Evolutionary conservation across 2,113 vertebrate species (phyloP).

Genomic region (Toxostoma redivivum): DNA sequence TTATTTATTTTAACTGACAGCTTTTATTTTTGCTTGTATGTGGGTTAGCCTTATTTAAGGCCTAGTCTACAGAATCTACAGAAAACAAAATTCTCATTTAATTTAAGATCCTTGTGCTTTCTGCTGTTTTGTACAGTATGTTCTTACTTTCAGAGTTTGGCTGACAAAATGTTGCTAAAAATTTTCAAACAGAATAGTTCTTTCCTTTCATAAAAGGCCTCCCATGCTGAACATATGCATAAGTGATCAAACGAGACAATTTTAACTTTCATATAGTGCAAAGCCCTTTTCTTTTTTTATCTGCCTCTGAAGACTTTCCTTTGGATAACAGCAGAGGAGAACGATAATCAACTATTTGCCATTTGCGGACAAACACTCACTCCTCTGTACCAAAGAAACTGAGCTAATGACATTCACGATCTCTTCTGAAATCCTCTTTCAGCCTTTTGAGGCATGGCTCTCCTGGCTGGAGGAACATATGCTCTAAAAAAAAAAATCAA

Average conservation of each 20-base stretch:
- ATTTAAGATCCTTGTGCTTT: background rate
- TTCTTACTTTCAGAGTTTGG: background rate
- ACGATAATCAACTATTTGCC: background rate
- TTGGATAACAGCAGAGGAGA: background rate
- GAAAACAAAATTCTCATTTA: background rate
- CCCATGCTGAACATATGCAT: background rate
- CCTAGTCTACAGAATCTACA: background rate
- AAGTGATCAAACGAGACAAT: background rate
- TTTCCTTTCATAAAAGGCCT: background rate
- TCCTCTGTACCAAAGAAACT: background rate
- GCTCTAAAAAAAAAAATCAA: background rate
- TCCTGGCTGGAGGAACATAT: background rate
- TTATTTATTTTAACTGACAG: background rate
- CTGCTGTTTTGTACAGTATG: background rate
- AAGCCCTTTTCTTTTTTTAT: background rate
- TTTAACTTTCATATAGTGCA: background rate
- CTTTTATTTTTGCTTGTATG: background rate
- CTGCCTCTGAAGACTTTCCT: background rate
- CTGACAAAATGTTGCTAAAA: background rate
- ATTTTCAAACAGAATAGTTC: background rate
- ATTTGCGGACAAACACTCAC: background rate
- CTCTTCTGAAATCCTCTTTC: background rate
- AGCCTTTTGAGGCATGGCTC: background rate
- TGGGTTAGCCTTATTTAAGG: background rate
- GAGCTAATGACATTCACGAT: background rate